These are phyloP conservation scores for Carassius gibelio DNA, from an alignment of 2,113 vertebrate genomes.

Conservation along the genomic window DNA sequence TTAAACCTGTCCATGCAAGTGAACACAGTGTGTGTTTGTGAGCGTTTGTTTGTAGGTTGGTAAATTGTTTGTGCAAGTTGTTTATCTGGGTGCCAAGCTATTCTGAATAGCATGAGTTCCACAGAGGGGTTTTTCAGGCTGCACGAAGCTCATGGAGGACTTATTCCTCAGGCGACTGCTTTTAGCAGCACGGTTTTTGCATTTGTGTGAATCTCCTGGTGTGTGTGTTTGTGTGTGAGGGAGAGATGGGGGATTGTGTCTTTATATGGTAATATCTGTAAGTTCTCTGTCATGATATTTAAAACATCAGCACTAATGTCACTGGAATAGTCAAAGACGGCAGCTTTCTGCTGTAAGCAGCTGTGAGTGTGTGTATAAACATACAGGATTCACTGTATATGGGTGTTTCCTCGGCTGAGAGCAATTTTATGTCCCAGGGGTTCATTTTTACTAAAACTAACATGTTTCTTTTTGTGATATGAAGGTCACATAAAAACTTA, in stretches of 20 bases:
- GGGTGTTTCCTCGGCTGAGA: background rate
- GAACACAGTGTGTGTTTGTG: background rate
- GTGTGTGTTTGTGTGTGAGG: constrained; percentile 1
- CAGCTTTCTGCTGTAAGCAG: background rate
- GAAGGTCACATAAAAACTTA: background rate
- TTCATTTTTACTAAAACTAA: background rate
- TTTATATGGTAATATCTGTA: constrained; percentile 39
- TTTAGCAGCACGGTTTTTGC: constrained; percentile 30
- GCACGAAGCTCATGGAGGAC: constrained; percentile 18
- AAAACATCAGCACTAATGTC: constrained; percentile 25
- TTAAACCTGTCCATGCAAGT: background rate
- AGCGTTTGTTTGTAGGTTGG: background rate
- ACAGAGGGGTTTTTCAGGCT: constrained; percentile 37
- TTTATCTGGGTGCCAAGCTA: constrained; percentile 29
- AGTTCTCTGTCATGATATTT: constrained; percentile 11
- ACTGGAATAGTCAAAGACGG: background rate
- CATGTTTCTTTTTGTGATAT: background rate
- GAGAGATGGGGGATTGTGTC: constrained; percentile 34
- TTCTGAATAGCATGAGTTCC: constrained; percentile 38
- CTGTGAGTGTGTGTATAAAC: background rate
- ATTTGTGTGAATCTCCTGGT: constrained; percentile 28
- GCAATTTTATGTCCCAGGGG: background rate
- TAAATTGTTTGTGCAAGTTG: constrained; percentile 6
- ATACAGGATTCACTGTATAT: constrained; percentile 6
- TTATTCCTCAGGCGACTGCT: constrained; percentile 20